Percentiles rank a stretch among this genome's conserved stretches.
Conservation (phyloP, 2,888 invertebrate species). For the Entomobrya multifasciata region DNA sequence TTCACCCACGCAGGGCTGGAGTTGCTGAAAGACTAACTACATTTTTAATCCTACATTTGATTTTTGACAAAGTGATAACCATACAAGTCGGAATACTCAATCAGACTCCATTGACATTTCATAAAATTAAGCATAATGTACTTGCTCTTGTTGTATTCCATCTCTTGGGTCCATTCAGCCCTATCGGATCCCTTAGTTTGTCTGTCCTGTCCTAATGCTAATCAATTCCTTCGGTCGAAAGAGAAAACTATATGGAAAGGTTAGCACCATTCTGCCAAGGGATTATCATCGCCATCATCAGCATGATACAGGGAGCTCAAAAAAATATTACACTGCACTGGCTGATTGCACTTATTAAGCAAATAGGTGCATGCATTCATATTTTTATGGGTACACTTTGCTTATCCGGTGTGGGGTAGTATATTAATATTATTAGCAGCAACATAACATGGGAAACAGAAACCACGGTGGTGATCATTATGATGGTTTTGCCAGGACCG, state of each 20-base stretch:
- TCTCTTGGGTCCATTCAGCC: constrained; percentile 31
- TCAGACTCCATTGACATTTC: not conserved
- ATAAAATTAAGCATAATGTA: constrained; percentile 25
- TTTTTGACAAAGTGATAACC: constrained; percentile 75
- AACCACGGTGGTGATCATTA: not conserved
- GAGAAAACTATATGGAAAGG: constrained; percentile 14
- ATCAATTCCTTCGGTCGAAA: constrained; percentile 58
- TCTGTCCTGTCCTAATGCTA: constrained; percentile 38
- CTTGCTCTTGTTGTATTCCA: constrained; percentile 35
- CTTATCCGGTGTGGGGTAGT: constrained; percentile 60
- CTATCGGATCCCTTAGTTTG: constrained; percentile 49
- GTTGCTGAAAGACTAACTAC: constrained; percentile 70
- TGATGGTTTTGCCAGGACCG: too few relatives aligned
- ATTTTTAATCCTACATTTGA: constrained; percentile 76
- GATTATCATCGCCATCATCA: constrained; percentile 48
- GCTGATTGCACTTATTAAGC: constrained; percentile 36
- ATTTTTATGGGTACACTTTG: constrained; percentile 47
- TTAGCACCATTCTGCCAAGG: not conserved
- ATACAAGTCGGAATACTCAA: not conserved
- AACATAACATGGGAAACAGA: not conserved
- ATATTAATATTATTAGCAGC: constrained; percentile 37
- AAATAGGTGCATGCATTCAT: constrained; percentile 4
- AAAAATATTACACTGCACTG: constrained; percentile 30
- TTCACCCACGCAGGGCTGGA: constrained; percentile 56
- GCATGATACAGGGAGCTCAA: constrained; percentile 17